Evolutionary conservation across 2,113 vertebrate species (phyloP).

Genomic region (Thinocorus orbignyianus): DNA sequence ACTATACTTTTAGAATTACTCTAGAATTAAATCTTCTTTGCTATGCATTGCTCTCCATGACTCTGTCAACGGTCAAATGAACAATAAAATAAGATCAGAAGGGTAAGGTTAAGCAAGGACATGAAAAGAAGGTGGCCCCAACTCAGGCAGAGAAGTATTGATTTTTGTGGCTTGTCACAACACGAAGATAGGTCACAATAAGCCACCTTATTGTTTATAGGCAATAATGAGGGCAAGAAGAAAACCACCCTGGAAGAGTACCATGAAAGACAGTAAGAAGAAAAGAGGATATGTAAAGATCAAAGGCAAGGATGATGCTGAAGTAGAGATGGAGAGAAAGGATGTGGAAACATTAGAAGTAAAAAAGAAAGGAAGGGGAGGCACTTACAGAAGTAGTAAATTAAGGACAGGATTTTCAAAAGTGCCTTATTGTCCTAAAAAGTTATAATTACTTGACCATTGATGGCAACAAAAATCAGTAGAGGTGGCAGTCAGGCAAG

Average conservation of each 20-base stretch:
- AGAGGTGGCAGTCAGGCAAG: not conserved
- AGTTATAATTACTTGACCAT: not conserved
- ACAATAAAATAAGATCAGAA: not conserved
- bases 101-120: not conserved
- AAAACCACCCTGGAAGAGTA: not conserved
- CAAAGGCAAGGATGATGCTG: not conserved
- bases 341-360: not conserved
- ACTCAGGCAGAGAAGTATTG: fast-evolving
- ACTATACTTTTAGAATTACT: not conserved
- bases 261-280: not conserved
- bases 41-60: not conserved
- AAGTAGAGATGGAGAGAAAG: not conserved
- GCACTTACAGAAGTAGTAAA: not conserved
- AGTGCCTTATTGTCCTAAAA: not conserved
- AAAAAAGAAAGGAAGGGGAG: not conserved
- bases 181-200: not conserved
- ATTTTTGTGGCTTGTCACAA: not conserved
- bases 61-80: not conserved
- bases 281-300: not conserved
- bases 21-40: not conserved
- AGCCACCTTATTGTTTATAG: not conserved
- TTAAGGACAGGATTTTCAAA: not conserved
- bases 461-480: not conserved
- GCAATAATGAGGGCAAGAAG: not conserved
- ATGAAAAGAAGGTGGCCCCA: not conserved